Evolutionary conservation across 2,113 vertebrate genomes (phyloP).

Genomic region (Puma concolor): DNA sequence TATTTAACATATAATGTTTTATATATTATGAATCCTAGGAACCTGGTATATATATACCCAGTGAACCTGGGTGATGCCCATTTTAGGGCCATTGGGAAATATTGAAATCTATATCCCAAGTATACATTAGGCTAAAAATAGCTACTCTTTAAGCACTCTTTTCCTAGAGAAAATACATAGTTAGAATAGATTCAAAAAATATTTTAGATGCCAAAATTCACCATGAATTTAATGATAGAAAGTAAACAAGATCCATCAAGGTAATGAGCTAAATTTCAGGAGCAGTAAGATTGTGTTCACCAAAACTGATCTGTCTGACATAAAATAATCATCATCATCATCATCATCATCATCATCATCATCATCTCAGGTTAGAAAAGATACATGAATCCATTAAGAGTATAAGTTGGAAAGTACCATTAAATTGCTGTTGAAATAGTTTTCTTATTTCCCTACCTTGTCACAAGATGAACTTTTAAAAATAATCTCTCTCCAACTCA

Average conservation of each 20-base stretch:
- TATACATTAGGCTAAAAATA: slow-evolving; percentile 8
- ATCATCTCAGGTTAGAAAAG: background rate
- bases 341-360: no score
- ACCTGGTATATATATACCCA: background rate
- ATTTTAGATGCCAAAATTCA: slow-evolving; percentile 40
- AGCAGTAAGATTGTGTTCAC: background rate
- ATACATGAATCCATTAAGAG: background rate
- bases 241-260: slow-evolving; percentile 34
- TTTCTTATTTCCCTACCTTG: background rate
- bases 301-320: background rate
- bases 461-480: background rate
- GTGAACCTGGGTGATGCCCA: background rate
- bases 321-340: background rate
- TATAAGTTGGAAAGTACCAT: background rate
- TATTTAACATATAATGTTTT: background rate
- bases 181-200: slow-evolving; percentile 18
- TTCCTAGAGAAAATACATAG: background rate
- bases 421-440: slow-evolving; percentile 11
- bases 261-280: background rate
- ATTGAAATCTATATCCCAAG: background rate
- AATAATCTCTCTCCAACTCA: background rate
- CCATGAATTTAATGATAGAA: background rate
- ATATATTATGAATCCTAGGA: background rate
- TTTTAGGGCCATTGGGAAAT: background rate
- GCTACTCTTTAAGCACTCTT: background rate